Evolutionary conservation across 2,888 invertebrate species (phyloP).

Genomic region (Notodonta ziczac): DNA sequence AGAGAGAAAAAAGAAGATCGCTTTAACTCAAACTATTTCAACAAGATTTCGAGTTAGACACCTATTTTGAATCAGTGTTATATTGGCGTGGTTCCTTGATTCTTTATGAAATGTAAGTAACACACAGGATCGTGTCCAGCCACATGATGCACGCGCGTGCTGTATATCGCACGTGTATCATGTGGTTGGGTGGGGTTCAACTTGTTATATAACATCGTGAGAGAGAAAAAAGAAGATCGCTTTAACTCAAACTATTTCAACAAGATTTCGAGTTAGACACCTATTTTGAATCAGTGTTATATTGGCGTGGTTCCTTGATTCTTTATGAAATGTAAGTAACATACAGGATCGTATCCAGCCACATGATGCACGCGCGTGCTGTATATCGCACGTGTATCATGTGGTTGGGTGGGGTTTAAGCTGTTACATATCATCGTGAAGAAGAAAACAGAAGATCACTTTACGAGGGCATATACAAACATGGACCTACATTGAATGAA

Average conservation of each 20-base stretch:
- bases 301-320: too few relatives aligned
- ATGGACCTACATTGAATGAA: too few relatives aligned
- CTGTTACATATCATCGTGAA: neutral
- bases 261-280: too few relatives aligned
- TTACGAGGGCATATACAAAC: too few relatives aligned
- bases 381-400: constrained; percentile 28
- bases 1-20: neutral
- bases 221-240: neutral
- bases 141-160: constrained; percentile 23
- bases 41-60: too few relatives aligned
- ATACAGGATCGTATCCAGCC: constrained; percentile 14
- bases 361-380: constrained; percentile 23
- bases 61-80: too few relatives aligned
- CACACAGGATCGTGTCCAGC: constrained; percentile 14
- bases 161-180: constrained; percentile 26
- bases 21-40: too few relatives aligned
- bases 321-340: neutral
- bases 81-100: too few relatives aligned
- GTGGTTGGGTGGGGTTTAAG: constrained; percentile 16
- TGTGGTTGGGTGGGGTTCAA: constrained; percentile 12
- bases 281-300: too few relatives aligned
- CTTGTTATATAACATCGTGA: neutral
- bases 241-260: too few relatives aligned
- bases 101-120: too few relatives aligned
- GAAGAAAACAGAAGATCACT: too few relatives aligned